Evolutionary conservation across 2,797 vertebrate species (phyloP).

Genomic region (Podarcis siculus): DNA sequence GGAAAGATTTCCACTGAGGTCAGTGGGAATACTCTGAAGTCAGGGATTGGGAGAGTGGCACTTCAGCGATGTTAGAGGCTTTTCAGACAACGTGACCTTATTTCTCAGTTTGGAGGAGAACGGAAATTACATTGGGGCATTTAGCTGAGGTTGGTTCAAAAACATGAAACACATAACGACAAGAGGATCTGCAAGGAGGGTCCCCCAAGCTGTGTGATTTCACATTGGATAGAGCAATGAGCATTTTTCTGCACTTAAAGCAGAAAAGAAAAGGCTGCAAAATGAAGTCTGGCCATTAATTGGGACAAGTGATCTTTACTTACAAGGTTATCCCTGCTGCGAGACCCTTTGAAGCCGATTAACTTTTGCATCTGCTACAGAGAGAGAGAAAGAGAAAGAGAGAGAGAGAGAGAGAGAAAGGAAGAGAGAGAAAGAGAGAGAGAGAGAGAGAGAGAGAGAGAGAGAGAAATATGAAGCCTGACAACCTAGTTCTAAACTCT

Average conservation of each 20-base stretch:
- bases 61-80: slow-evolving; percentile 2
- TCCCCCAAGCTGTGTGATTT: slow-evolving; percentile 20
- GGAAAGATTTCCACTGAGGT: neutral
- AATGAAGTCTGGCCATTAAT: slow-evolving; percentile 61
- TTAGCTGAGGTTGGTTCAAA: slow-evolving; percentile 32
- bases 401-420: too few species aligned
- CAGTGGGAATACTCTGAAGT: neutral
- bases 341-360: slow-evolving; percentile 55
- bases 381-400: slow-evolving; percentile 28
- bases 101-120: slow-evolving; percentile 4
- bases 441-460: neutral
- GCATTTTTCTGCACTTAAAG: slow-evolving; percentile 46
- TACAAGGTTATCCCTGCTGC: slow-evolving; percentile 43
- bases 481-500: slow-evolving; percentile 34
- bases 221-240: slow-evolving; percentile 26
- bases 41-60: neutral
- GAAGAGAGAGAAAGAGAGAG: too few species aligned
- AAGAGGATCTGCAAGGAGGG: slow-evolving; percentile 20
- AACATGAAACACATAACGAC: slow-evolving; percentile 12
- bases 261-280: slow-evolving; percentile 49
- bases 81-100: neutral
- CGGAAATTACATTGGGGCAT: slow-evolving; percentile 30
- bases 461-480: slow-evolving; percentile 45
- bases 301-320: slow-evolving; percentile 44
- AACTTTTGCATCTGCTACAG: slow-evolving; percentile 51